Evolutionary conservation across 2,113 vertebrate species (phyloP).

Genomic region (Perccottus glenii): DNA sequence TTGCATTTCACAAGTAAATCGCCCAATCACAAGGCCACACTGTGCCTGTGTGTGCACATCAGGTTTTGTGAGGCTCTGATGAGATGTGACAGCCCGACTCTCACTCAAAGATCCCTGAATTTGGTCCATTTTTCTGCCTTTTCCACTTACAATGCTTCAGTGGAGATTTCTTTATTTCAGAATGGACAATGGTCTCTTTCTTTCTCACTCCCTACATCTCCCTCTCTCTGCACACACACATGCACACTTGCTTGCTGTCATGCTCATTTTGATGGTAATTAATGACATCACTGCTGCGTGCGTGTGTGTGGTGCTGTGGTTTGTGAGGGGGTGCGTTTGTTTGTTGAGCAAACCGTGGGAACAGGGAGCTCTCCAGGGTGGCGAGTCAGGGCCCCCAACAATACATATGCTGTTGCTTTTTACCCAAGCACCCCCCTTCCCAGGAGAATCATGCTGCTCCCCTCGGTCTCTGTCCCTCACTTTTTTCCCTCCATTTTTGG

Average conservation of each 20-base stretch:
- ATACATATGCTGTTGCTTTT: slow-evolving; percentile 82
- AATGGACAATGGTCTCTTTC: slow-evolving; percentile 81
- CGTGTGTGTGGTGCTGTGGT: slow-evolving; percentile 55
- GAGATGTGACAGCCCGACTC: slow-evolving; percentile 81
- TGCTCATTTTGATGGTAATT: slow-evolving; percentile 86
- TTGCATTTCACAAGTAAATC: slow-evolving; percentile 58
- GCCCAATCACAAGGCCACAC: slow-evolving; percentile 61
- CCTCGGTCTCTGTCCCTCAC: slow-evolving; percentile 44
- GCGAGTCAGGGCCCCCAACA: slow-evolving; percentile 82
- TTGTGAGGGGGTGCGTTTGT: slow-evolving; percentile 71
- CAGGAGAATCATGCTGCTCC: slow-evolving; percentile 66
- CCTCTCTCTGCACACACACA: slow-evolving; percentile 41
- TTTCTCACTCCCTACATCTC: slow-evolving; percentile 55
- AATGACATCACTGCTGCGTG: slow-evolving; percentile 83
- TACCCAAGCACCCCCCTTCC: slow-evolving; percentile 80
- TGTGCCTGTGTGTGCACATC: slow-evolving; percentile 75
- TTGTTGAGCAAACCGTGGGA: slow-evolving; percentile 84
- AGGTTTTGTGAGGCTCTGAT: slow-evolving; percentile 81
- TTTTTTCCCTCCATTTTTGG: slow-evolving; percentile 48
- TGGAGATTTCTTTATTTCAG: slow-evolving; percentile 93
- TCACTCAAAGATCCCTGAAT: slow-evolving; percentile 78
- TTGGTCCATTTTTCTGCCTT: slow-evolving; percentile 86
- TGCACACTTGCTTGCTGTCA: slow-evolving; percentile 78
- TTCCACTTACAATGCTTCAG: slow-evolving; percentile 92
- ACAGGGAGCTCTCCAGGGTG: slow-evolving; percentile 81